Evolutionary conservation across 2,797 vertebrate species (phyloP).

Genomic region (Rhinella marina): DNA sequence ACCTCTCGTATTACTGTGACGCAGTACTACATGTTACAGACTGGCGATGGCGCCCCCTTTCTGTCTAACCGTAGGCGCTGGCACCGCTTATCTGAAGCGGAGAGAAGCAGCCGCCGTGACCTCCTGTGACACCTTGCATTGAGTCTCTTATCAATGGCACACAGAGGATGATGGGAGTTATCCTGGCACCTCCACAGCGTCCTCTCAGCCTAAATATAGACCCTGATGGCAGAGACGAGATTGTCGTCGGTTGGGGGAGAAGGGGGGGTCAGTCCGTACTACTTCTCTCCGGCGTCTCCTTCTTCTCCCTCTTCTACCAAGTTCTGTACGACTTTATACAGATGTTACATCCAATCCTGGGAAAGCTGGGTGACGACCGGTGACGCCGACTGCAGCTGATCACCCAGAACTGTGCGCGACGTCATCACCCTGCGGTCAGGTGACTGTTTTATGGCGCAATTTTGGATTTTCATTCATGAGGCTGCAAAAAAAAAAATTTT

Average conservation of each 20-base stretch:
- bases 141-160: neutral
- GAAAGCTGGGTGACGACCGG: neutral
- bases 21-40: neutral
- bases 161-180: neutral
- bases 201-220: slow-evolving; percentile 19
- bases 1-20: neutral
- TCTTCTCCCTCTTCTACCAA: neutral
- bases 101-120: neutral
- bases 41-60: neutral
- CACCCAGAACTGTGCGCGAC: no score
- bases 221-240: no score
- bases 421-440: no score
- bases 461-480: no score
- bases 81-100: no score
- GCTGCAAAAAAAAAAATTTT: no score
- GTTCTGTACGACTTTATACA: no score
- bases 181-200: neutral
- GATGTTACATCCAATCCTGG: neutral
- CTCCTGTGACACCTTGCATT: neutral
- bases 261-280: no score
- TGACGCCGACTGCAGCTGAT: neutral
- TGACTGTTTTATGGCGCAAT: no score
- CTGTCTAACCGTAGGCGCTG: no score
- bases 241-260: no score
- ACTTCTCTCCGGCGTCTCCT: no score